Evolutionary conservation across 2,888 invertebrate species (phyloP), one percentile per base, ranked within the genome.

Genomic region (Drosophila melanosoma): DNA sequence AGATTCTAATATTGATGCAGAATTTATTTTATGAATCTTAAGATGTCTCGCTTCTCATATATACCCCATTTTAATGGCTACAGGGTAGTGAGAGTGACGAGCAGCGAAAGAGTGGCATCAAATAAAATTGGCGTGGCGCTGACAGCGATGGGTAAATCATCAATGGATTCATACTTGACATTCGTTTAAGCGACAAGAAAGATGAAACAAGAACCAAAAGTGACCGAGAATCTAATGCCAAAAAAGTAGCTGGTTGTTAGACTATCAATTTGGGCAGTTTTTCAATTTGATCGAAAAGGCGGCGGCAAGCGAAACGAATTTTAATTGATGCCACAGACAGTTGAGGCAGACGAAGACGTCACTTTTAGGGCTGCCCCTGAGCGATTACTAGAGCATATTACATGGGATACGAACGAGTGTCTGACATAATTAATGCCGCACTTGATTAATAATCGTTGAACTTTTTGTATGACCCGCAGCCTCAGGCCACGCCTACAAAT

Each of bases 111-210:
- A 67, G 54, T 71, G 71, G 72, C 87, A 83, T 81, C 74, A 74
- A 79, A 75, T 66, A 69, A 74, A 76, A 73, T 73, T 67, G 66
- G 68, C 29, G 15, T 45, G 71, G 66, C 52, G 69, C 60, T 65
- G 85, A 71, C 79, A 75, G 60, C 63, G 33, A 64, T 63, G 56
- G 54, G 36, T 51, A 83, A 83, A 79, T 85, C 85, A 82, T 88
- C 88, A 91, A 90, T 91, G 80, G 90, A 91, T 87, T 90, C 82
- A 87, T 78, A 87, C 90, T 91, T 91, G 90, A 91, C 82, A 89
- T 91, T 86, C 79, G 77, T 82, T 91, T 85, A 86, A 82, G 69
- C 69, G 64, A 65, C 69, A 56, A 80, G 74, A 82, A 71, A 51
- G 29, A 29, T 29, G 29, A 29, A 29, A 65, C 70, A 58, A 80